Base-by-base conservation (phyloP, 2,888 invertebrate genomes). In the Punctoribates punctum region DNA sequence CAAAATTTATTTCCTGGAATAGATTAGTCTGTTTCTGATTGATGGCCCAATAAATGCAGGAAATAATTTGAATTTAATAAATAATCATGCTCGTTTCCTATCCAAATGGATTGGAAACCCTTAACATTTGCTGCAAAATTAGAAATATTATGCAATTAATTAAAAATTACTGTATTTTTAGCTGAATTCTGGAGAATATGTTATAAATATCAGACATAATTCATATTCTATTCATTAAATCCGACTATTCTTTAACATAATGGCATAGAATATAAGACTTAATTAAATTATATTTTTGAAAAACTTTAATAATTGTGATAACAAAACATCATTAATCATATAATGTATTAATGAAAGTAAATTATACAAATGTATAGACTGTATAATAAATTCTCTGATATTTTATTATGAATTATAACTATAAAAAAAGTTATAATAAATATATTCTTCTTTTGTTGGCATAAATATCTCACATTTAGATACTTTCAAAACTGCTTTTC, bases 221-320 rank as follows among this genome's bases (percentile, higher is more conserved):
- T 34, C 34, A 34, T 34, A 34, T 34, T 34, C 34, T 34, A 34
- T 34, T 34, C 34, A 34, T 34, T 34, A 34, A 48, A 48, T 3
- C 48, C 5, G 13, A 48, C 48, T 3, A 48, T 48, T 48, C 48
- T 48, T 13, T 48, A 9, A 17, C 13, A 48, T 2, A 3, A 48
- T 54, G 13, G 48, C 48, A 13, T 48, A 17, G 6, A 6, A n/a
- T 57, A 25, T 25, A 54, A 54, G n/a, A 54, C 20, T 57, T 57
- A 57, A 57, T 57, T 57, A 57, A 23, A 57, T 57, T 57, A 25
- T 25, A 57, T 20, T 23, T 57, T 57, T 25, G 57, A 57, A 57
- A 57, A 25, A 20, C 11, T 57, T 57, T 57, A 23, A 25, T 57
- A 57, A 57, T 57, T 57, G 25, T 4, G 25, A 57, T 57, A 57